A percentile compares a stretch with the other conserved stretches of the same genome.
These are phyloP conservation scores for Caranx ignobilis DNA, from an alignment of 2,113 vertebrate genomes.

Conservation along the genomic window DNA sequence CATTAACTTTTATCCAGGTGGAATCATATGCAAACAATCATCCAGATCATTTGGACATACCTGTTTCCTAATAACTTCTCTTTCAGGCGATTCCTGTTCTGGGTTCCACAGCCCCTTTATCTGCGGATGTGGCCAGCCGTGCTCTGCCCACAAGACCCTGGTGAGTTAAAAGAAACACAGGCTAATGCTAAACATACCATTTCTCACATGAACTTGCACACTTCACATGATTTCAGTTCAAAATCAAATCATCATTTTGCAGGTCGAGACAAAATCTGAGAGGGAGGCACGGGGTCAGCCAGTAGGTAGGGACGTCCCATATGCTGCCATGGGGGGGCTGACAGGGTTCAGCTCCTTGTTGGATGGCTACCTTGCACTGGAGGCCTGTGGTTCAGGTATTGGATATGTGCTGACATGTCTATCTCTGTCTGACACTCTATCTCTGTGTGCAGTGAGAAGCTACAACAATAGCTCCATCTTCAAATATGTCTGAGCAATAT, in stretches of 20 bases:
- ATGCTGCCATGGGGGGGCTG: constrained; percentile 92
- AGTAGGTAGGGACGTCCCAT: constrained; percentile 88
- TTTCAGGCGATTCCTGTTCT: constrained; percentile 87
- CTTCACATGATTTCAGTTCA: neutral
- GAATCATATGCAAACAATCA: neutral
- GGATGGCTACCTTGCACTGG: constrained; percentile 89
- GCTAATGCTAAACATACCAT: neutral
- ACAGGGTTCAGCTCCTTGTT: constrained; percentile 92
- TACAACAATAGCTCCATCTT: neutral
- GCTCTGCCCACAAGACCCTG: constrained; percentile 86
- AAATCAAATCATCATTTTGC: neutral
- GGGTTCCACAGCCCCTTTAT: constrained; percentile 90
- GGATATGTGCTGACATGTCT: neutral
- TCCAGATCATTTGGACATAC: neutral
- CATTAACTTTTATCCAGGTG: neutral
- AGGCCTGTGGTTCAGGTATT: constrained; percentile 85
- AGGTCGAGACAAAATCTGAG: constrained; percentile 90
- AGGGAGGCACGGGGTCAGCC: constrained; percentile 86
- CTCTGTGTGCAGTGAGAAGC: neutral
- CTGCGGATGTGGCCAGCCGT: constrained; percentile 90
- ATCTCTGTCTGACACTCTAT: neutral
- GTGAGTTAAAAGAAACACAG: constrained; percentile 44
- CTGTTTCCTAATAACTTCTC: neutral
- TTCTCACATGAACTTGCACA: neutral
- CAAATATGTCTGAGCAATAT: neutral